Base-by-base conservation (phyloP, 2,113 vertebrate species). In the Loxodonta africana region DNA sequence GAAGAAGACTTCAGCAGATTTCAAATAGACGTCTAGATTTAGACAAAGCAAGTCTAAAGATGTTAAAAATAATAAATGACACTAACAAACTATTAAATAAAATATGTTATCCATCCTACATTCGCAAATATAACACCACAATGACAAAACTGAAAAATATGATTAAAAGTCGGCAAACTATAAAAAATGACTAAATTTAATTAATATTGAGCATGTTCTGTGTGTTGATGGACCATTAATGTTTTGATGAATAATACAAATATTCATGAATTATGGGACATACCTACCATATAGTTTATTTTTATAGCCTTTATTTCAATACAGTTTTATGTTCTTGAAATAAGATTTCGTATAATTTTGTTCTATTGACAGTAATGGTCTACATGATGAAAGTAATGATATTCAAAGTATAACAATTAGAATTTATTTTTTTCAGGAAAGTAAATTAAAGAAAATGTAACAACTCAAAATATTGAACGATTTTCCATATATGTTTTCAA, bases 401-500 rank as follows among this genome's bases (percentile, higher is more conserved):
- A 41, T 25, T 94, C 62, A 87, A 83, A 94, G 57, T 81, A 65
- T 62, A 78, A 20, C 51, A 86, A 21, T 41, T 67, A 77, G 17
- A 71, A 20, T 83, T 92, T 93, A 84, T 15, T 80, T 90, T 71
- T 7, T 33, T 67, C 15, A 77, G 83, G 84, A 88, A 94, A 46
- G 8, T 80, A 78, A 96, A 62, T 91, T 62, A 44, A 63, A 86
- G 10, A 30, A 44, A 71, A 88, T 73, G 4, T 57, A 74, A 85
- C 46, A 77, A 33, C 41, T 71, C 53, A 69, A 93, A 73, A 80
- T 74, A 69, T 46, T 30, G 53, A 83, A 48, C 14, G 81, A 21
- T 57, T n/a, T 69, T 33, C 12, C 10, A 57, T 11, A 12, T 48
- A 48, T 48, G 48, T 57, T 57, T 57, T 57, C 53, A 57, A 57